A percentile compares a stretch with the other conserved stretches of the same genome.
Evolutionary conservation across 1,140 invertebrate species (phyloP).

Genomic region (Drosophila sp.): DNA sequence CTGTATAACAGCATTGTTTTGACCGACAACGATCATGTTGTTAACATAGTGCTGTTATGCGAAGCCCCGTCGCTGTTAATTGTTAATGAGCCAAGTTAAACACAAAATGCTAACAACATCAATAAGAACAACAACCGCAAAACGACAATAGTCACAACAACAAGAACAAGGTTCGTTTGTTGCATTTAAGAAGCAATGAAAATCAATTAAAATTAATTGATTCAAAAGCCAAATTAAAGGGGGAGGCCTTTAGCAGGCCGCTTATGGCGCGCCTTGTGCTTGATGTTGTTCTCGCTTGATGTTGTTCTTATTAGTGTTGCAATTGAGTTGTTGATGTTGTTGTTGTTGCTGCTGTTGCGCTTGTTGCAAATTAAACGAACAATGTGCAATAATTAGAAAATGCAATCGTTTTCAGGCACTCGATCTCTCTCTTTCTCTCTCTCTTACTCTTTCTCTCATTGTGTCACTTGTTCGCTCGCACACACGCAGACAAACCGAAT

Average conservation of each 20-base stretch:
- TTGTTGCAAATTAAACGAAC: slow-evolving; percentile 66
- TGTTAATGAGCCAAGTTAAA: slow-evolving; percentile 35
- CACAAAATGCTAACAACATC: slow-evolving; percentile 27
- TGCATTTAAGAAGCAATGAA: slow-evolving; percentile 76
- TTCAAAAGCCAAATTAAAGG: slow-evolving; percentile 76
- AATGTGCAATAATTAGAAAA: slow-evolving; percentile 81
- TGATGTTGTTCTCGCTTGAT: slow-evolving; percentile 21
- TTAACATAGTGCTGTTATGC: slow-evolving; percentile 34
- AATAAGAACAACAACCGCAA: slow-evolving; percentile 20
- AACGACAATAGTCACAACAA: slow-evolving; percentile 11
- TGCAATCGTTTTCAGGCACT: slow-evolving; percentile 58
- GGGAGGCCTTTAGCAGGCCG: slow-evolving; percentile 30
- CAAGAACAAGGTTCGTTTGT: slow-evolving; percentile 40
- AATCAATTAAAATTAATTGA: slow-evolving; percentile 83
- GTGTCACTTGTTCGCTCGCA: slow-evolving; percentile 14
- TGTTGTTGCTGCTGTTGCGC: slow-evolving; percentile 15
- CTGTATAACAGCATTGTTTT: slow-evolving; percentile 33
- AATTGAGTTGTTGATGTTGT: slow-evolving; percentile 42
- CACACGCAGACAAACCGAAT: slow-evolving; percentile 46
- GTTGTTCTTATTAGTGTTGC: slow-evolving; percentile 37
- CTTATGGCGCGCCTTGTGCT: slow-evolving; percentile 24
- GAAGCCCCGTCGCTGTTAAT: slow-evolving; percentile 27
- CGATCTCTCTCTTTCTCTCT: slow-evolving; percentile 23
- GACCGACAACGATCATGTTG: slow-evolving; percentile 25
- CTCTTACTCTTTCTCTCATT: slow-evolving; percentile 1